Conservation (phyloP, 1,140 invertebrate species). For the Parapsyche elsis region DNA sequence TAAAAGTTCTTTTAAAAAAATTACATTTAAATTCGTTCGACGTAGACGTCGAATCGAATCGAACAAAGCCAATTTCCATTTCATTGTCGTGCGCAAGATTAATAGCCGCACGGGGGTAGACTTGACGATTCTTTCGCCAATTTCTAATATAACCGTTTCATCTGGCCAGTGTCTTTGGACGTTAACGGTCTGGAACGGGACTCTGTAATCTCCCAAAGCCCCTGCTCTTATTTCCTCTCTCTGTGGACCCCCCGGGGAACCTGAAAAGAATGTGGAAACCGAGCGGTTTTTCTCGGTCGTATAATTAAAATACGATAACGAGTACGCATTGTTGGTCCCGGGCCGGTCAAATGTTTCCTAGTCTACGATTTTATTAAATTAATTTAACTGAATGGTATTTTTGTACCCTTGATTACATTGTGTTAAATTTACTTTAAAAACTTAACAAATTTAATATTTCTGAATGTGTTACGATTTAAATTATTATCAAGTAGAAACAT, state of each 20-base stretch:
- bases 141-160: conserved; percentile 3
- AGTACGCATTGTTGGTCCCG: not conserved
- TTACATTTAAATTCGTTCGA: too few species aligned
- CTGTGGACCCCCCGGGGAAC: not conserved
- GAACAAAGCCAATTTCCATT: not conserved
- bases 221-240: not conserved
- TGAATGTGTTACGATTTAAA: too few species aligned
- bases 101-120: not conserved
- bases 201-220: not conserved
- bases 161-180: conserved; percentile 8
- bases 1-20: too few species aligned
- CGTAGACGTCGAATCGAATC: not conserved
- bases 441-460: too few species aligned
- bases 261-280: not conserved
- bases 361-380: too few species aligned
- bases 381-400: too few species aligned
- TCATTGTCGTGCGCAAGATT: conserved; percentile 1
- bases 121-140: not conserved
- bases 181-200: conserved; percentile 17
- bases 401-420: too few species aligned
- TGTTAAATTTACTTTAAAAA: too few species aligned
- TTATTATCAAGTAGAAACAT: too few species aligned
- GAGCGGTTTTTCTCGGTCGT: not conserved
- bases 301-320: conserved; percentile 27
- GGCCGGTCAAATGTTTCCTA: not conserved